Evolutionary conservation across 2,113 vertebrate species (phyloP).

Genomic region (Anoura caudifer): DNA sequence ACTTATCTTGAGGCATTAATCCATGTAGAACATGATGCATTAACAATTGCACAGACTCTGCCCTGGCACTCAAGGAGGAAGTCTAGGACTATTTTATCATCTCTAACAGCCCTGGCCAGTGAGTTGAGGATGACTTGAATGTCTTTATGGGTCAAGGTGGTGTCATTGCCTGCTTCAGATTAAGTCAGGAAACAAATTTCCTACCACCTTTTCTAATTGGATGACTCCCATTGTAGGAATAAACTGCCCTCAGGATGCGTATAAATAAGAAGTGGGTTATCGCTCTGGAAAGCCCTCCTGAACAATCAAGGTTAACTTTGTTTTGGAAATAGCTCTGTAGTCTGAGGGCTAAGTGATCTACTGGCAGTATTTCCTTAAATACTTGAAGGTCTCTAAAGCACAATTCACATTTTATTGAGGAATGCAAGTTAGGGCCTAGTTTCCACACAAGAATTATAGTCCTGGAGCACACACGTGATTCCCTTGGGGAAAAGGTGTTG

Average conservation of each 20-base stretch:
- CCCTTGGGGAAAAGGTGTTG: not conserved
- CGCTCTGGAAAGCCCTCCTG: not conserved
- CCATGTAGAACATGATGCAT: not conserved
- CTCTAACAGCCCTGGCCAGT: not conserved
- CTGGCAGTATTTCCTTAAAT: not conserved
- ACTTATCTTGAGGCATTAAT: not conserved
- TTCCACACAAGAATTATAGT: not conserved
- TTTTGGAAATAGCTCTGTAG: not conserved
- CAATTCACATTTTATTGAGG: not conserved
- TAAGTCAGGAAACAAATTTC: not conserved
- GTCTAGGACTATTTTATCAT: not conserved
- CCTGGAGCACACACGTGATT: not conserved
- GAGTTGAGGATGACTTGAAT: not conserved
- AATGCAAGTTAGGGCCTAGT: not conserved
- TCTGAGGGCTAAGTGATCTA: not conserved
- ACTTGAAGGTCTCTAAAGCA: not conserved
- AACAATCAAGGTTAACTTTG: not conserved
- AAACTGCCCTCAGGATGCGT: not conserved
- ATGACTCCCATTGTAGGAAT: not conserved
- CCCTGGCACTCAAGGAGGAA: not conserved
- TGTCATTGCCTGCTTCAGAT: not conserved
- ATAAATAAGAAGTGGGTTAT: not conserved
- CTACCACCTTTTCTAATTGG: not conserved
- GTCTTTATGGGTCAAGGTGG: not conserved
- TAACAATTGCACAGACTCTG: not conserved